These are phyloP conservation scores for Callinectes sapidus DNA, from an alignment of 2,888 invertebrate species.

Conservation along the genomic window DNA sequence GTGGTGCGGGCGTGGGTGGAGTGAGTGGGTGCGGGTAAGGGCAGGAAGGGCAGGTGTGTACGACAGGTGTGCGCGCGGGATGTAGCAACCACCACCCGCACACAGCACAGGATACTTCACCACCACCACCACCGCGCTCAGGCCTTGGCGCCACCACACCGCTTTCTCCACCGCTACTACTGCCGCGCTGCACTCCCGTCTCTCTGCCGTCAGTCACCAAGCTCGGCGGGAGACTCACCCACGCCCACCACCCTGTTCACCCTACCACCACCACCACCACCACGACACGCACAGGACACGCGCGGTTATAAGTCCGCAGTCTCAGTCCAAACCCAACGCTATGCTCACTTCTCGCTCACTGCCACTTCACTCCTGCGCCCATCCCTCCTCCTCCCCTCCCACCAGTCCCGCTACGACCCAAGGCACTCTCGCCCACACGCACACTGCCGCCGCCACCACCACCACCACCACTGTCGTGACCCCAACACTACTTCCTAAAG, in stretches of 20 bases:
- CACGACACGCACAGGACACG: slow-evolving; percentile 5
- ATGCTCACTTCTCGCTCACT: not conserved
- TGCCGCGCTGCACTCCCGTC: not conserved
- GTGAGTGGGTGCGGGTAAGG: not conserved
- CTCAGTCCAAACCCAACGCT: not conserved
- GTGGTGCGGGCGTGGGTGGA: not conserved
- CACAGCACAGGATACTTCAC: not conserved
- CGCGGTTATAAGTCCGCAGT: not conserved
- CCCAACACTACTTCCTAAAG: slow-evolving; percentile 13
- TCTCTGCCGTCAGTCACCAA: not conserved
- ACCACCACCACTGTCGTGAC: not conserved
- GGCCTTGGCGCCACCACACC: slow-evolving; percentile 35
- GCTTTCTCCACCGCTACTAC: slow-evolving; percentile 4
- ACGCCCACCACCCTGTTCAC: not conserved
- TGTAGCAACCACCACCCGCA: slow-evolving; percentile 32
- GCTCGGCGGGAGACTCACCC: not conserved
- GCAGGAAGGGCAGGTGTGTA: slow-evolving; percentile 28
- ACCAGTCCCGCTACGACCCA: not conserved
- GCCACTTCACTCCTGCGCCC: slow-evolving; percentile 12
- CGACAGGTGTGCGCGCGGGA: slow-evolving; percentile 27
- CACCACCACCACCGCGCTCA: not conserved
- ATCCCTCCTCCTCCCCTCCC: not conserved
- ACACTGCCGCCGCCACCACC: not conserved
- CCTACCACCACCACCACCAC: not conserved
- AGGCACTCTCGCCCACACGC: not conserved